These are phyloP conservation scores for Rhopalosiphum nymphaeae DNA, from an alignment of 2,888 invertebrate genomes.

Conservation along the genomic window DNA sequence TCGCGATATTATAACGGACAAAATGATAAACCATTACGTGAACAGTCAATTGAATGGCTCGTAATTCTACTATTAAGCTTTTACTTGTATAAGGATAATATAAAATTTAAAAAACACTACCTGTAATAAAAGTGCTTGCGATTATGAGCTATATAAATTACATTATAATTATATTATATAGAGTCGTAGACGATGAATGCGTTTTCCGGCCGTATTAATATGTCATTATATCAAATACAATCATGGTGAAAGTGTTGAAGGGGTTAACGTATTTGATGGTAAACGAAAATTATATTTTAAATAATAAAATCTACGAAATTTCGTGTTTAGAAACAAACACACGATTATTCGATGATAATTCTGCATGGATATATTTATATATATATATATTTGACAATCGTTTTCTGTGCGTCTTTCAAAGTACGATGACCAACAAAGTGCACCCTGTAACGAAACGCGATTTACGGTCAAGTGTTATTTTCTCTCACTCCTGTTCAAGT, in stretches of 20 bases:
- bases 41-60: constrained; percentile 30
- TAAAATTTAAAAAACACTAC: constrained; percentile 16
- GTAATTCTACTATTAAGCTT: constrained; percentile 51
- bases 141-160: constrained; percentile 5
- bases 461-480: neutral
- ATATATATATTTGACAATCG: neutral
- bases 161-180: neutral
- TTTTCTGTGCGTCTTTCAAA: neutral
- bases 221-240: constrained; percentile 40
- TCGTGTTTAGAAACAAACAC: constrained; percentile 3
- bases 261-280: constrained; percentile 32
- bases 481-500: neutral
- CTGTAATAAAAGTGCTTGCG: constrained; percentile 41
- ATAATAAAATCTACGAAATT: neutral
- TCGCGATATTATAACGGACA: neutral
- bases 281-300: neutral
- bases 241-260: constrained; percentile 37
- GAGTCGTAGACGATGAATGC: constrained; percentile 29
- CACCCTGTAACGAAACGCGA: constrained; percentile 1
- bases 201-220: constrained; percentile 27
- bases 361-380: neutral
- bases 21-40: constrained; percentile 37
- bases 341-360: neutral
- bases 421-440: neutral
- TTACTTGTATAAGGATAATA: constrained; percentile 1